Evolutionary conservation across 2,113 vertebrate genomes (phyloP).

Genomic region (Anarhynchus alexandrinus): DNA sequence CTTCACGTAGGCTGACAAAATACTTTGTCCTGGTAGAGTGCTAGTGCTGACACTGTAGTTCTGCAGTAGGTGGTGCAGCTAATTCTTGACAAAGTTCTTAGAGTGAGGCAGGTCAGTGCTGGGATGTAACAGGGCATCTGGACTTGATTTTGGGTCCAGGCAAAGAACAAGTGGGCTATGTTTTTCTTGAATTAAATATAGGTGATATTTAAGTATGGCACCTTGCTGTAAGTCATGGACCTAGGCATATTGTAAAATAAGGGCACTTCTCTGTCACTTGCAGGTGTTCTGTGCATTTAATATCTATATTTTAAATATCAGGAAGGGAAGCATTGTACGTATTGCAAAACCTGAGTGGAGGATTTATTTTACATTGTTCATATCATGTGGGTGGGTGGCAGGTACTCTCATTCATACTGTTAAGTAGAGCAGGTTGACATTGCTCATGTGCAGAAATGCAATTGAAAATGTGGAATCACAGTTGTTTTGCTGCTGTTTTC

Average conservation of each 20-base stretch:
- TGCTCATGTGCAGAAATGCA: not conserved
- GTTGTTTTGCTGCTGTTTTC: not conserved
- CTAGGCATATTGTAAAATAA: not conserved
- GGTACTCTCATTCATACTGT: not conserved
- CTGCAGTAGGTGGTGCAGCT: not conserved
- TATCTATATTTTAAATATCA: not conserved
- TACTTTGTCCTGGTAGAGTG: not conserved
- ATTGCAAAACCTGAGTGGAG: not conserved
- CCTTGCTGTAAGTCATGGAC: not conserved
- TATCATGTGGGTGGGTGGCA: not conserved
- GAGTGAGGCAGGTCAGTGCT: not conserved
- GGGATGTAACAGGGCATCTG: not conserved
- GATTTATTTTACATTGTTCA: not conserved
- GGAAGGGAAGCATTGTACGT: not conserved
- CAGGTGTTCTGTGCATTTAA: not conserved
- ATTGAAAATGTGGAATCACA: not conserved
- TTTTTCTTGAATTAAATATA: not conserved
- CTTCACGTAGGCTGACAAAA: not conserved
- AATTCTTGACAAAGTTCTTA: not conserved
- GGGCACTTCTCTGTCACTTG: not conserved
- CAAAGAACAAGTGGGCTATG: not conserved
- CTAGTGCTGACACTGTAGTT: not conserved
- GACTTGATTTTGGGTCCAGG: not conserved
- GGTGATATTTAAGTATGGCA: not conserved
- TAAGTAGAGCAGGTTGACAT: not conserved